Evolutionary conservation across 2,888 invertebrate genomes (phyloP).

Genomic region (Harmothoe impar): DNA sequence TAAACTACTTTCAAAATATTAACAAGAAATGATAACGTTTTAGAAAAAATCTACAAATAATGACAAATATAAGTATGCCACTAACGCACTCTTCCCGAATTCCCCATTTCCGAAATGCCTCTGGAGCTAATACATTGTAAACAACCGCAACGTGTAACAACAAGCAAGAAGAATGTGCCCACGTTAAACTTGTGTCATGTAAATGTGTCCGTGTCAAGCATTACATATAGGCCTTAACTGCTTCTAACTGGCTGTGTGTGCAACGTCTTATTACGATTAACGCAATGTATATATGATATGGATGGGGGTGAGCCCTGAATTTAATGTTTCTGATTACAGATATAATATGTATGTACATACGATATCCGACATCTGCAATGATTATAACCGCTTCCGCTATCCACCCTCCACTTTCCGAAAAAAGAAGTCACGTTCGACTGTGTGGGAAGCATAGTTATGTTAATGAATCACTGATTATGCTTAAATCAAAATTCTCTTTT

Average conservation of each 20-base stretch:
- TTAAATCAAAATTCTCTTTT: no score
- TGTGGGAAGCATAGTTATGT: no score
- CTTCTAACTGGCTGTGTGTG: conserved; percentile 22
- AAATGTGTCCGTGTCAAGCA: not conserved
- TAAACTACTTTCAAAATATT: no score
- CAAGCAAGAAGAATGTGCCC: conserved; percentile 10
- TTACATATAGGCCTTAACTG: conserved; percentile 46
- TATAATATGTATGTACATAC: not conserved
- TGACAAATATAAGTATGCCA: no score
- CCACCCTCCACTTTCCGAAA: not conserved
- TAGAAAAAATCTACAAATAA: no score
- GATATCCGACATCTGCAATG: not conserved
- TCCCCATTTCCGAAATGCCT: not conserved
- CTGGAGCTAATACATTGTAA: not conserved
- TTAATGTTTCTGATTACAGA: not conserved
- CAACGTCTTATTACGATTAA: conserved; percentile 23
- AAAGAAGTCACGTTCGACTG: no score
- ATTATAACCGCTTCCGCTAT: not conserved
- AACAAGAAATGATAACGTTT: no score
- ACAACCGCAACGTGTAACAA: conserved; percentile 9
- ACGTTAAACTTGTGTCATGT: not conserved
- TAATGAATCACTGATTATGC: no score
- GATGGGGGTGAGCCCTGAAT: not conserved
- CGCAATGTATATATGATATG: conserved; percentile 34
- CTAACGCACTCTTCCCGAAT: no score